These are phyloP conservation scores for Mallotus villosus DNA, from an alignment of 2,797 vertebrate species.

Conservation along the genomic window DNA sequence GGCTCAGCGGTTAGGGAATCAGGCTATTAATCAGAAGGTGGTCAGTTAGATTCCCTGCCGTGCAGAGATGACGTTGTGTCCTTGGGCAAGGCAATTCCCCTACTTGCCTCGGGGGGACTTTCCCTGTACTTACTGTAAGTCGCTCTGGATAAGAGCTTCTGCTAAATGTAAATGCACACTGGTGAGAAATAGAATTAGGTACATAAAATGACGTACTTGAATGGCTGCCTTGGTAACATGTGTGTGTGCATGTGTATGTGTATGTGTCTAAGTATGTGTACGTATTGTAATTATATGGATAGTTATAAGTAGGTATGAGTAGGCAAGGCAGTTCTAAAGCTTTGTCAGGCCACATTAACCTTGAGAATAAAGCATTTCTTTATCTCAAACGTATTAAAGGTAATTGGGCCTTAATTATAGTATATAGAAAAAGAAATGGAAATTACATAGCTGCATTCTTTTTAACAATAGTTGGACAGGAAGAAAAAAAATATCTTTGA, in stretches of 20 bases:
- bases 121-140: no score
- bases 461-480: constrained; percentile 50
- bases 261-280: constrained; percentile 27
- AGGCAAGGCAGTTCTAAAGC: constrained; percentile 53
- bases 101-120: no score
- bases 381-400: constrained; percentile 63
- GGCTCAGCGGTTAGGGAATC: no score
- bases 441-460: constrained; percentile 56
- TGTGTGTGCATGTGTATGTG: constrained; percentile 7
- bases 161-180: background rate
- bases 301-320: constrained; percentile 38
- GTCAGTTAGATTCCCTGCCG: no score
- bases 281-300: constrained; percentile 55
- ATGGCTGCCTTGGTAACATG: background rate
- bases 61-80: no score
- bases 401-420: constrained; percentile 70
- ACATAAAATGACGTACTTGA: background rate
- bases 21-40: no score
- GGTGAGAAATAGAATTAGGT: no score
- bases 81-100: no score
- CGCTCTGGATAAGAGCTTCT: no score
- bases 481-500: constrained; percentile 38
- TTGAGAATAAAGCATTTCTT: constrained; percentile 63
- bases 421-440: constrained; percentile 54
- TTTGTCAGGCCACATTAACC: constrained; percentile 64